Base-by-base conservation (phyloP, 2,113 vertebrate genomes). In the Silurus glanis region DNA sequence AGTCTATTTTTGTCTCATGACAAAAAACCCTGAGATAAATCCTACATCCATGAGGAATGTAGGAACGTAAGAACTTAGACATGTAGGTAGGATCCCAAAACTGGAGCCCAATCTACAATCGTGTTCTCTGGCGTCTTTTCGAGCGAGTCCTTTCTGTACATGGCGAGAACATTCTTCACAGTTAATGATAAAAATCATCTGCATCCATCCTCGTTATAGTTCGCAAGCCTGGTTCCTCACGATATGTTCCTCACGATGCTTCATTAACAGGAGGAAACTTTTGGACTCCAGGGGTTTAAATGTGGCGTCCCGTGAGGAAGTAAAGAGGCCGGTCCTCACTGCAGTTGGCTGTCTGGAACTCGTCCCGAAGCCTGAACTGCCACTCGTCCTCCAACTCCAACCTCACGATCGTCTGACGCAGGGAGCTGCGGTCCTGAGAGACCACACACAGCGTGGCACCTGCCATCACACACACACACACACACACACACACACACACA, bases 291-390 rank as follows among this genome's bases (percentile, higher is more conserved):
- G 37, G 2, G 14, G 9, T 6, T 13, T 94, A 99, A 86, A 98
- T 94, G 1, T 99, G 98, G 85, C 98, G 97, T 49, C 98, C 98
- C 0, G 98, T 99, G 21, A 99, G 96, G 88, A 99, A 99, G 92
- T 97, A 99, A 85, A 99, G 97, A 0, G 98, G 98, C 53, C 96
- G 96, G 91, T 99, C 98, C 1, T 99, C 97, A 0, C 95, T 97
- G n/a, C 97, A 97, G 93, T 99, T 99, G 9, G 98, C 98, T 0
- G 98, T 99, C 89, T 99, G 98, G 88, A 99, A 99, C 91, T 99
- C 98, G 21, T 99, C 98, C 61, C 98, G 95, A 53, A 99, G 95
- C 0, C 98, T 96, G 93, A 99, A 99, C 92, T 99, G 98, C 98
- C 98, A 99, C 92, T 99, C 96, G 0, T 99, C 98, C 92, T 99